Evolutionary conservation across 2,888 invertebrate species (phyloP).

Genomic region (Hirtodrosophila alboralis): DNA sequence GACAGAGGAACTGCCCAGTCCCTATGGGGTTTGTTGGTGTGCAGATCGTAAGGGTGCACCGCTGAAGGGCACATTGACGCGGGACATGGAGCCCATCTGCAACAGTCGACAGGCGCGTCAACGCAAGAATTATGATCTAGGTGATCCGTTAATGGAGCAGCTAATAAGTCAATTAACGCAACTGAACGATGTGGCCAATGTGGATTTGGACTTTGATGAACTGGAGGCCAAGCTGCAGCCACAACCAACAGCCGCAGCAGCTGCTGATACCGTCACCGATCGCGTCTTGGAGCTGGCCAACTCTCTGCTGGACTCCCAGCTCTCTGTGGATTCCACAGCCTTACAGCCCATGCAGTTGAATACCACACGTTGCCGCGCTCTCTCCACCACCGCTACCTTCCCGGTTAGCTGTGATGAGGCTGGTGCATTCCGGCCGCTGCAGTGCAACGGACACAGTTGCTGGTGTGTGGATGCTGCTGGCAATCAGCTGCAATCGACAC

Average conservation of each 20-base stretch:
- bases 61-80: constrained; percentile 90
- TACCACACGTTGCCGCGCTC: constrained; percentile 84
- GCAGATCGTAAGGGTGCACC: constrained; percentile 92
- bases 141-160: constrained; percentile 87
- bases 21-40: constrained; percentile 93
- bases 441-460: constrained; percentile 88
- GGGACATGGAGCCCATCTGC: constrained; percentile 90
- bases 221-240: constrained; percentile 38
- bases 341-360: constrained; percentile 69
- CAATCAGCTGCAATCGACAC: constrained; percentile 87
- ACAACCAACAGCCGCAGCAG: constrained; percentile 9
- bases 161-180: constrained; percentile 88
- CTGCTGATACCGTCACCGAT: constrained; percentile 69
- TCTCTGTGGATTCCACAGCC: constrained; percentile 75
- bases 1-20: constrained; percentile 32
- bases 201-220: constrained; percentile 60
- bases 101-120: constrained; percentile 91
- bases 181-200: constrained; percentile 84
- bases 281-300: constrained; percentile 78
- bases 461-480: constrained; percentile 96
- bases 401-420: constrained; percentile 87
- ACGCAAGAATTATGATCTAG: constrained; percentile 80
- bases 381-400: constrained; percentile 83
- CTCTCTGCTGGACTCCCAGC: constrained; percentile 82
- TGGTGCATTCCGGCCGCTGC: constrained; percentile 90